Evolutionary conservation across 1,140 invertebrate species (phyloP), one percentile per base, ranked within the genome.

Genomic region (Leptinotarsa undecemlineata): DNA sequence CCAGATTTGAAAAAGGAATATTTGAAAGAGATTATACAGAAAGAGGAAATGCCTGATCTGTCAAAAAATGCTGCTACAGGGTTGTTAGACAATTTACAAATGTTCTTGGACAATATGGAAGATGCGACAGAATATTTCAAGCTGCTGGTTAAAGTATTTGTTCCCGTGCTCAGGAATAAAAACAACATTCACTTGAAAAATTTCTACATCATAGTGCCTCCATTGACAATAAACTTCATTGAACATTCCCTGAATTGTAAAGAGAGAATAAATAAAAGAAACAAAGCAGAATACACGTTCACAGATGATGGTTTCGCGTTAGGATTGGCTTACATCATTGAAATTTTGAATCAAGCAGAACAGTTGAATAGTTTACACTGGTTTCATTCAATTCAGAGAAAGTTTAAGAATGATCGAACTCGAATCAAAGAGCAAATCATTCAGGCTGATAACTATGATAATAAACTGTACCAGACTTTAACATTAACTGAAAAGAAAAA

Each of bases 281-380:
- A 96, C 80, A 93, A 93, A 83, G 85, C 90, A 17, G 94, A 93
- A 26, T 93, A 95, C 72, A 90, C 95, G 4, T 99, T 99, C 85
- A 97, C 96, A 6, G 97, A 99, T 86, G 98, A 99, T 87, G 98
- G 98, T 48, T 99, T 99, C 88, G 94, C 96, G 26, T 96, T 99
- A 90, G 98, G 97, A 17, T 84, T 94, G 3, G 91, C 92, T 3
- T 93, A 92, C 74, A 92, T 93, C 77, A 87, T 92, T 57, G 91
- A 90, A 80, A 84, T 93, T 75, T 83, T 93, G 14, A 88, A 92
- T 84, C 92, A 93, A 84, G 89, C 89, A 79, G 86, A 89, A 63
- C 94, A 96, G 79, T 95, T 99, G 85, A 96, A 99, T 86, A 92
- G 95, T 5, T 87, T 99, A 2, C 95, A 97, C 84, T 99, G 98